Evolutionary conservation across 2,888 invertebrate genomes (phyloP), one percentile per base, ranked within the genome.

Genomic region (Lochmaea capreae): DNA sequence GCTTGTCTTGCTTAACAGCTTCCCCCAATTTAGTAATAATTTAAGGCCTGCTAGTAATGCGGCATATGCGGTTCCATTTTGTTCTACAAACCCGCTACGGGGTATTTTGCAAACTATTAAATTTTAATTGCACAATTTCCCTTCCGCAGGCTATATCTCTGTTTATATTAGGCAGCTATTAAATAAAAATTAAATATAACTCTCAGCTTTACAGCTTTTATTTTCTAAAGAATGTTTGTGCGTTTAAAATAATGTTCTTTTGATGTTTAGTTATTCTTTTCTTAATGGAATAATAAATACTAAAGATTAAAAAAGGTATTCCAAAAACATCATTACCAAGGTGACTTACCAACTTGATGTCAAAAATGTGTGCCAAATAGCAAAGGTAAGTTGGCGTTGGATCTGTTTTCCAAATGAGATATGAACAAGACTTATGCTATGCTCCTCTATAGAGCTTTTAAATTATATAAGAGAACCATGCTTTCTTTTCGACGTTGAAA

Each of bases 41-140:
- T 62, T 42, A 62, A 18, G 39, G 42, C 10, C 16, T 62, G 39
- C 62, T 43, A 62, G 62, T 62, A 62, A 62, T 62, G 62, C 62
- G 42, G 62, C 39, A 62, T 62, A 62, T 43, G 62, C 62, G 42
- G 42, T 42, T 42, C 10, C n/a, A 39, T 43, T 62, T 61, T 62
- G 42, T 62, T 62, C 42, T 62, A 62, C 43, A 62, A 62, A 42
- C 16, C 18, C 42, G 62, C 62, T 62, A 62, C 43, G 62, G 42
- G 62, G 62, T 62, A 62, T 62, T 62, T 62, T 39, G 42, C 11
- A 62, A 62, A 62, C 43, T 39, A 62, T 42, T 62, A 62, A 62
- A 42, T 62, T 62, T 62, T 42, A 33, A 42, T 62, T 62, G 62
- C 62, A 62, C 16, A 39, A 16, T 62, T 62, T 62, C 62, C 62